These are phyloP conservation scores for Oscheius sp. DNA, from an alignment of 1,140 invertebrate species.

Conservation along the genomic window DNA sequence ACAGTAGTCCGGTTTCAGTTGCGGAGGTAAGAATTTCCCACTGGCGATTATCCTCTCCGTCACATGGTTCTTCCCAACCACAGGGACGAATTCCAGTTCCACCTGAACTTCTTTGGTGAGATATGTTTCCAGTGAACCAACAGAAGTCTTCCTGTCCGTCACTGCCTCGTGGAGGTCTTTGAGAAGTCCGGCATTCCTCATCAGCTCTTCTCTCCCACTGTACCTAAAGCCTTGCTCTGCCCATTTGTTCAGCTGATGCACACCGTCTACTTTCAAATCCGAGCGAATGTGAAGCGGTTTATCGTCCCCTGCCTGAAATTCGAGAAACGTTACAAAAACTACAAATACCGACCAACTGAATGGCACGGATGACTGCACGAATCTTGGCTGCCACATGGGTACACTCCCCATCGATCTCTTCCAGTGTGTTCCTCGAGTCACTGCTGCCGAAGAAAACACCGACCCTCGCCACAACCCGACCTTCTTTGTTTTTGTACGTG, in stretches of 20 bases:
- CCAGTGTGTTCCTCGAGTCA: slow-evolving; percentile 8
- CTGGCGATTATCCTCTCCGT: too few species aligned
- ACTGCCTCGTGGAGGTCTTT: background rate
- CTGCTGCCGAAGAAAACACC: slow-evolving; percentile 17
- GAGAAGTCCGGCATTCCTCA: background rate
- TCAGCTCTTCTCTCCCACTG: background rate
- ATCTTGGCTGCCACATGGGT: slow-evolving; percentile 2
- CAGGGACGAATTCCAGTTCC: background rate
- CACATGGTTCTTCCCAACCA: background rate
- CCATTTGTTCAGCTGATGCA: background rate
- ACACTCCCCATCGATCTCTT: slow-evolving; percentile 3
- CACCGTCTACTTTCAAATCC: background rate
- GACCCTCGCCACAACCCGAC: slow-evolving; percentile 9
- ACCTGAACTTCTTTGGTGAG: background rate
- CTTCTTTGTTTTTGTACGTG: background rate
- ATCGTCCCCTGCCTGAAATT: background rate
- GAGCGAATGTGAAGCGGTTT: background rate
- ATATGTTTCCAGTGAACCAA: background rate
- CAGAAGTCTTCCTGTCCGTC: background rate
- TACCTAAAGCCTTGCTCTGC: background rate
- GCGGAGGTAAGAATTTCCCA: too few species aligned
- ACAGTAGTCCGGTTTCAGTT: too few species aligned
- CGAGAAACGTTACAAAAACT: background rate
- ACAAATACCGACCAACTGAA: background rate
- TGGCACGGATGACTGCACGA: slow-evolving; percentile 5